Percentiles rank a stretch among this genome's conserved stretches.
phyloP scores from a whole-genome alignment of 2,113 vertebrate species.

The Dasypus novemcinctus region DNA sequence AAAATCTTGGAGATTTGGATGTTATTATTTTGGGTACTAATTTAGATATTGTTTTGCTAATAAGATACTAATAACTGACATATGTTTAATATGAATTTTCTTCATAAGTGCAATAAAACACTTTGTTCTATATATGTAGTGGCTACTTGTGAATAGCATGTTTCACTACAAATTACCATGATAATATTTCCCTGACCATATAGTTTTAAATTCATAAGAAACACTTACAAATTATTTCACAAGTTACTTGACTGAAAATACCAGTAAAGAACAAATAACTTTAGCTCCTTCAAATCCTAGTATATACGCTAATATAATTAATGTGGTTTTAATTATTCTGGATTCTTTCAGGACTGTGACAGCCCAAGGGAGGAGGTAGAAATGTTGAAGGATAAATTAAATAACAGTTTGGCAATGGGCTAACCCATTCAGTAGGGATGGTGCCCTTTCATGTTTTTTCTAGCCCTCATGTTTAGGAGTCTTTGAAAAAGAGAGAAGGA shows the following conservation, averaged over 20 bases:
- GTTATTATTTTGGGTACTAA: background rate
- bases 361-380: background rate
- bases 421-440: background rate
- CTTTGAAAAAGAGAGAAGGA: background rate
- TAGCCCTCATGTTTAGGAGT: background rate
- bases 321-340: background rate
- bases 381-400: background rate
- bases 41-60: background rate
- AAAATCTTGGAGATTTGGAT: background rate
- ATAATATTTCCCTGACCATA: background rate
- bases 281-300: background rate
- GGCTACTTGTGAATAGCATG: background rate
- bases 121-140: background rate
- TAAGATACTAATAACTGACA: background rate
- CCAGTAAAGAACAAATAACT: background rate
- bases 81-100: background rate
- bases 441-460: background rate
- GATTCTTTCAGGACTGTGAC: background rate
- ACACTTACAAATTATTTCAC: background rate
- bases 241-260: background rate
- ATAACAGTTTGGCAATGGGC: background rate
- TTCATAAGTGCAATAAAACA: background rate
- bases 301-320: background rate
- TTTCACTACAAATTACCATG: background rate
- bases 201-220: background rate